Conservation (phyloP, 2,797 vertebrate genomes). For the Parauchenoglanis punctatus region DNA sequence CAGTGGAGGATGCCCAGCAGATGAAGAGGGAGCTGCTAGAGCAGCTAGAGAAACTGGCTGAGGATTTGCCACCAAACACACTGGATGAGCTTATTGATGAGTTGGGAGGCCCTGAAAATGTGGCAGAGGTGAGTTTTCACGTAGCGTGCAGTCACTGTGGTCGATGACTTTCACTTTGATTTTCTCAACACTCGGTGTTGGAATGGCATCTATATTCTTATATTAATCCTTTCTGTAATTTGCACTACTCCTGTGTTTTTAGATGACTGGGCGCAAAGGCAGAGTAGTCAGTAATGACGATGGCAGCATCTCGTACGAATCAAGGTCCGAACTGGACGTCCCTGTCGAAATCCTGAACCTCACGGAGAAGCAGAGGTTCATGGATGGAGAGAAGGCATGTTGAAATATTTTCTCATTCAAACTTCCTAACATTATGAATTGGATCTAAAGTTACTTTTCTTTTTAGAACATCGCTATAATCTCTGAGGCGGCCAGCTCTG, state of each 20-base stretch:
- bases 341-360: constrained; percentile 98
- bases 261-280: constrained; percentile 98
- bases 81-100: constrained; percentile 97
- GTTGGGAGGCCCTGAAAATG: constrained; percentile 94
- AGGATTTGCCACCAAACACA: constrained; percentile 93
- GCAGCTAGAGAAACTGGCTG: constrained; percentile 87
- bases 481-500: constrained; percentile 97
- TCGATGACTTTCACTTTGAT: neutral
- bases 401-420: neutral
- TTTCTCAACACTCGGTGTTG: neutral
- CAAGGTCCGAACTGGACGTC: constrained; percentile 93
- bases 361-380: constrained; percentile 97
- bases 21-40: constrained; percentile 94
- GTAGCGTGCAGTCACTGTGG: neutral
- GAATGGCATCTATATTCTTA: neutral
- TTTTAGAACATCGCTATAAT: constrained; percentile 96
- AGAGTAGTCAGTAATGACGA: constrained; percentile 96
- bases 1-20: constrained; percentile 93
- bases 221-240: neutral
- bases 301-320: constrained; percentile 95
- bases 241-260: neutral
- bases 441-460: neutral
- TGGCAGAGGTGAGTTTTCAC: constrained; percentile 86
- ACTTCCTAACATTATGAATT: neutral
- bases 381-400: constrained; percentile 96